phyloP scores from a whole-genome alignment of 2,113 vertebrate species.

The Sapajus apella region DNA sequence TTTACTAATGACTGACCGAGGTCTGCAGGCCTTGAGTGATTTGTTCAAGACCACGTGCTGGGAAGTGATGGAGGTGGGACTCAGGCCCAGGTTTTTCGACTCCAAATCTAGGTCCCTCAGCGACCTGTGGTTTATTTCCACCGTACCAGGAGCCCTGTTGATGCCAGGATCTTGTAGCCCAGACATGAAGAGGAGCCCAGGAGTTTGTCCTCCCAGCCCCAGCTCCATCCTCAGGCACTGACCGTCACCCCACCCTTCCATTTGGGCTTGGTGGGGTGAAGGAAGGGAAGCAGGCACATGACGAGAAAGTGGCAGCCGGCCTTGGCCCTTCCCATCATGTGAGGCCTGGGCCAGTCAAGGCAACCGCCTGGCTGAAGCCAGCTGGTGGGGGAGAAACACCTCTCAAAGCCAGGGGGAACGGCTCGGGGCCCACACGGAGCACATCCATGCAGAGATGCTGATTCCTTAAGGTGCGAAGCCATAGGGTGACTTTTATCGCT shows the following conservation, averaged over 20 bases:
- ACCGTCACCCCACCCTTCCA: neutral
- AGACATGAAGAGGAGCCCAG: neutral
- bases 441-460: neutral
- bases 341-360: neutral
- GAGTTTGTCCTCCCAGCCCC: neutral
- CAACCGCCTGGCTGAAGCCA: neutral
- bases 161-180: neutral
- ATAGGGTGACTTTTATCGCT: constrained; percentile 74
- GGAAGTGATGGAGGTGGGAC: too few relatives aligned
- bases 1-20: neutral
- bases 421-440: neutral
- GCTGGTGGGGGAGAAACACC: neutral
- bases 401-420: neutral
- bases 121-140: neutral
- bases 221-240: neutral
- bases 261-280: neutral
- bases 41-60: neutral
- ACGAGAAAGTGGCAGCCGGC: neutral
- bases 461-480: neutral
- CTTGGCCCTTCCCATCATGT: neutral
- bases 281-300: neutral
- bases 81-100: neutral
- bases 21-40: neutral
- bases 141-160: neutral
- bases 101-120: neutral